Conservation (phyloP, 2,113 vertebrate species). For the Aplodontia rufa region DNA sequence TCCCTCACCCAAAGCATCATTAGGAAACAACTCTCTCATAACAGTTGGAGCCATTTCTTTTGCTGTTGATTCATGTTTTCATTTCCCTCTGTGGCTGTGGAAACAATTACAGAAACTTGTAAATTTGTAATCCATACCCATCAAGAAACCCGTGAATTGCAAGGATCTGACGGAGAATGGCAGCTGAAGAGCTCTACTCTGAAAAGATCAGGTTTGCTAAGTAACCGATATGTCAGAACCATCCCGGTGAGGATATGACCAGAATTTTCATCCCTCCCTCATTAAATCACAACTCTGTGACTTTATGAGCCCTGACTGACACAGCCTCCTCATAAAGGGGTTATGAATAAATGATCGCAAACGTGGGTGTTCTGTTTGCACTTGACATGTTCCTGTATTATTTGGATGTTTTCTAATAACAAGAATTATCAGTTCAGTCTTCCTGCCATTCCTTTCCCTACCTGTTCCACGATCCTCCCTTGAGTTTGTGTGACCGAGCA, state of each 20-base stretch:
- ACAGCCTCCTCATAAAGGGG: conserved; percentile 64
- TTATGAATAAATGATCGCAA: conserved; percentile 73
- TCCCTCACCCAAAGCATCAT: conserved; percentile 59
- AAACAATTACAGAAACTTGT: conserved; percentile 23
- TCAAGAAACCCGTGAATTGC: conserved; percentile 67
- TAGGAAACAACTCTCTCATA: conserved; percentile 50
- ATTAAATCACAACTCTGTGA: conserved; percentile 82
- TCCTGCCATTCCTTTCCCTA: not conserved
- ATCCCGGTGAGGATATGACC: conserved; percentile 74
- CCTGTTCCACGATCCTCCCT: not conserved
- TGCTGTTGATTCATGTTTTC: conserved; percentile 20
- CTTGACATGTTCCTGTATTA: conserved; percentile 33
- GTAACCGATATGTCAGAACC: conserved; percentile 78
- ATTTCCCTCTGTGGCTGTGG: conserved; percentile 40
- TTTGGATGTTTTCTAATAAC: not conserved
- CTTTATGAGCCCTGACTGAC: conserved; percentile 80
- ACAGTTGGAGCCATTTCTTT: conserved; percentile 25
- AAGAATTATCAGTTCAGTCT: not conserved
- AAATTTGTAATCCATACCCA: conserved; percentile 21
- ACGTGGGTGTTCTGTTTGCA: not conserved
- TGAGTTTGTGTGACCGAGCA: no score
- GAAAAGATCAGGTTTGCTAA: conserved; percentile 75
- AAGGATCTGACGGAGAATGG: conserved; percentile 57
- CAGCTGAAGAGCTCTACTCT: conserved; percentile 71
- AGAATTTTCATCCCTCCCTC: conserved; percentile 84